Evolutionary conservation across 2,797 vertebrate genomes (phyloP).

Genomic region (Pogoniulus pusillus): DNA sequence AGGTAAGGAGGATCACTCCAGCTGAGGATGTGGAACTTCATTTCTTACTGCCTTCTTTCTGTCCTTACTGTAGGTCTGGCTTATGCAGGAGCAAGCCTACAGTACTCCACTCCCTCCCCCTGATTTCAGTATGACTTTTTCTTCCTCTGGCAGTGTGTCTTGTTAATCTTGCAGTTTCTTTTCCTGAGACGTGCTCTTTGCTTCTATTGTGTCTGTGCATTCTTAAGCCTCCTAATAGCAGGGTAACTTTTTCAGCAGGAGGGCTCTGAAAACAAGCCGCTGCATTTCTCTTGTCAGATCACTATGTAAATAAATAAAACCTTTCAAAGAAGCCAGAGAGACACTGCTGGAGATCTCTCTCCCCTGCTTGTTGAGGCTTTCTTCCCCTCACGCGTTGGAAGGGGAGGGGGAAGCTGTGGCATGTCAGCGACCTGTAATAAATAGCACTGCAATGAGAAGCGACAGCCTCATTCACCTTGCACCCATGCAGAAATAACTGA

Average conservation of each 20-base stretch:
- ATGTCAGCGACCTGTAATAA: slow-evolving; percentile 74
- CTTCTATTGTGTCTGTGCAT: neutral
- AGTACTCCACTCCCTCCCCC: neutral
- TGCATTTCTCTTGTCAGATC: slow-evolving; percentile 46
- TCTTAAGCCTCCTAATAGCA: slow-evolving; percentile 62
- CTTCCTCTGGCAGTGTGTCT: neutral
- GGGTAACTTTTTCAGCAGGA: slow-evolving; percentile 58
- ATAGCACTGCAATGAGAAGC: slow-evolving; percentile 66
- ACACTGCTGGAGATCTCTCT: slow-evolving; percentile 25
- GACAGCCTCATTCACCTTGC: slow-evolving; percentile 75
- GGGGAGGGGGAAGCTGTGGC: neutral
- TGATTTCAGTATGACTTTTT: neutral
- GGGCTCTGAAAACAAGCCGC: slow-evolving; percentile 58
- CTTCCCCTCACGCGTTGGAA: neutral
- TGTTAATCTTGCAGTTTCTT: neutral
- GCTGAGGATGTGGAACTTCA: neutral
- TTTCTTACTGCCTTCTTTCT: neutral
- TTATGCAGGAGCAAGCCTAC: neutral
- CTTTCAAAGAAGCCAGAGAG: slow-evolving; percentile 36
- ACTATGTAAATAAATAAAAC: slow-evolving; percentile 64
- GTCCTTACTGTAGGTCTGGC: neutral
- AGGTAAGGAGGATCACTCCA: neutral
- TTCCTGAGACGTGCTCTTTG: neutral
- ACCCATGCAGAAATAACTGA: slow-evolving; percentile 74
- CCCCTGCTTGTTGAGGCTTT: neutral